phyloP scores from a whole-genome alignment of 1,140 invertebrate species.

The Anastrepha ludens region DNA sequence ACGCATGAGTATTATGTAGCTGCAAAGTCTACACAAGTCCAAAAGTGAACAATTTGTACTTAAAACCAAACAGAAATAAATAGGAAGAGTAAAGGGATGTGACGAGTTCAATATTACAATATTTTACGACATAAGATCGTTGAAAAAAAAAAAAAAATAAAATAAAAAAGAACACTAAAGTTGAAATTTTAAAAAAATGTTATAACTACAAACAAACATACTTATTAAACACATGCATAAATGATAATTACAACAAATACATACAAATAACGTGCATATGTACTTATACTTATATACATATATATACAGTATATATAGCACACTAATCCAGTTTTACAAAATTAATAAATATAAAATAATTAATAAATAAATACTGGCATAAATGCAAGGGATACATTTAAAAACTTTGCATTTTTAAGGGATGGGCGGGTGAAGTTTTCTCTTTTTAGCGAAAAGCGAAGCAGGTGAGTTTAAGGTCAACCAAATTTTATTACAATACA shows the following conservation, averaged over 20 bases:
- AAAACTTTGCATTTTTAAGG: conserved; percentile 23
- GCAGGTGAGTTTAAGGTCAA: too few species aligned
- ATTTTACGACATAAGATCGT: conserved; percentile 28
- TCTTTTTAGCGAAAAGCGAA: not conserved
- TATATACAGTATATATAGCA: conserved; percentile 38
- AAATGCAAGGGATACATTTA: conserved; percentile 6
- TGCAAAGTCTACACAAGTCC: not conserved
- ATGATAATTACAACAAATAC: conserved; percentile 17
- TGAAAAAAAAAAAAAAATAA: conserved; percentile 21
- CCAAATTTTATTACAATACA: too few species aligned
- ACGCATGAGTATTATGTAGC: not conserved
- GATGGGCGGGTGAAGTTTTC: not conserved
- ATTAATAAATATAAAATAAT: conserved; percentile 38
- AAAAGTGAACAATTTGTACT: conserved; percentile 20
- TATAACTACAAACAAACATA: conserved; percentile 20
- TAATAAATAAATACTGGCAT: not conserved
- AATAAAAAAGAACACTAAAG: conserved; percentile 9
- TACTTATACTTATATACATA: conserved; percentile 5
- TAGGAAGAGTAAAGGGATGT: not conserved
- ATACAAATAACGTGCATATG: conserved; percentile 19
- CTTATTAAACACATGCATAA: conserved; percentile 13
- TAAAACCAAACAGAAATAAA: conserved; percentile 3
- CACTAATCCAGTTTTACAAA: conserved; percentile 49
- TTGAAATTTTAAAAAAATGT: conserved; percentile 33
- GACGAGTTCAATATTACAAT: conserved; percentile 33